Conservation (phyloP, 1,140 invertebrate genomes). For the Eurosta solidaginis region DNA sequence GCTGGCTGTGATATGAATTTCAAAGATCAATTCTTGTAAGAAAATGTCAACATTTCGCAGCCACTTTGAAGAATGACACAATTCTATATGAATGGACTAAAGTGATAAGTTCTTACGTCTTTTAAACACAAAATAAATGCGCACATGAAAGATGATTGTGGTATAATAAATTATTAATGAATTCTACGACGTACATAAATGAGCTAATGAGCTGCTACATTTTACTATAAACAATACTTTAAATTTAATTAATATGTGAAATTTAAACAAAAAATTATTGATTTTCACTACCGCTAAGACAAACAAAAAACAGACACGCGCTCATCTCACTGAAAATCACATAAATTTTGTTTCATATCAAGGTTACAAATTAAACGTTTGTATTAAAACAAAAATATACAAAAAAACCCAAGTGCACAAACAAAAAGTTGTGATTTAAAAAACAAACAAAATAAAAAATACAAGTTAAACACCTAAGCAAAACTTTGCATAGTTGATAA, state of each 20-base stretch:
- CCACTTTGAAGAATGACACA: conserved; percentile 68
- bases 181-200: too few relatives aligned
- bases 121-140: not conserved
- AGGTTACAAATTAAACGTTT: too few relatives aligned
- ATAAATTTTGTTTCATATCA: too few relatives aligned
- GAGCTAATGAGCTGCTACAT: too few relatives aligned
- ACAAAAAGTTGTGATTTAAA: too few relatives aligned
- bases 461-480: not conserved
- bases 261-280: too few relatives aligned
- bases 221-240: too few relatives aligned
- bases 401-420: not conserved
- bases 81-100: conserved; percentile 19
- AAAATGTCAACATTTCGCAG: conserved; percentile 73
- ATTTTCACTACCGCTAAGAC: too few relatives aligned
- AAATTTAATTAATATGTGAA: too few relatives aligned
- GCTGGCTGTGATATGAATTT: conserved; percentile 84
- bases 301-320: too few relatives aligned
- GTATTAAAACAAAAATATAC: not conserved
- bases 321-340: too few relatives aligned
- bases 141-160: too few relatives aligned
- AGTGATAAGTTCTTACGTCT: not conserved
- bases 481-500: not conserved
- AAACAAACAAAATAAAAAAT: not conserved
- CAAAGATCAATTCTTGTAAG: conserved; percentile 42
- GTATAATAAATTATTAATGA: not conserved